These are phyloP conservation scores for Apocheima hispidaria DNA, from an alignment of 2,888 invertebrate genomes.

Conservation along the genomic window DNA sequence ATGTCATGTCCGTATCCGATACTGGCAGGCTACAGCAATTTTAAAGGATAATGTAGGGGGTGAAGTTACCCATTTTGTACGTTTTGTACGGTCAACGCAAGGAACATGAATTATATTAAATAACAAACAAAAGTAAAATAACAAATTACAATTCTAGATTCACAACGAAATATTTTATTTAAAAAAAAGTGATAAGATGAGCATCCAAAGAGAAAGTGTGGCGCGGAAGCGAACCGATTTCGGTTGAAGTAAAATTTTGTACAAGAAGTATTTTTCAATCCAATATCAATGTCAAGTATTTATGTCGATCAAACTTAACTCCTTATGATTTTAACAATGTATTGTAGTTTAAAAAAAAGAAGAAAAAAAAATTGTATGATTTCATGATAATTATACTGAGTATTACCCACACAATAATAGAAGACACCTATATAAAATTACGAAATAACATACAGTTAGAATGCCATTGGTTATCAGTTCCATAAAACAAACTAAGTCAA, in stretches of 20 bases:
- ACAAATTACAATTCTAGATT: constrained; percentile 1
- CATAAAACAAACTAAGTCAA: not conserved
- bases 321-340: not conserved
- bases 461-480: not conserved
- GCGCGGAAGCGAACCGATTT: constrained; percentile 5
- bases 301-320: not conserved
- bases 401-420: too few relatives aligned
- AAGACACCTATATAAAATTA: not conserved
- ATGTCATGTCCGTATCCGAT: constrained; percentile 52
- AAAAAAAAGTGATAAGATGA: constrained; percentile 5
- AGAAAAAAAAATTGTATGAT: too few relatives aligned
- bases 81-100: constrained; percentile 10
- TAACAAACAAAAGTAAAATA: constrained; percentile 16
- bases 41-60: constrained; percentile 32
- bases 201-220: constrained; percentile 3
- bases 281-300: not conserved
- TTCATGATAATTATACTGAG: too few relatives aligned
- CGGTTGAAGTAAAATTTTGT: constrained; percentile 6
- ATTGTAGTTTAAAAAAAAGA: too few relatives aligned
- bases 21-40: constrained; percentile 35
- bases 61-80: constrained; percentile 29
- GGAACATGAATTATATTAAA: constrained; percentile 18
- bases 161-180: constrained; percentile 14
- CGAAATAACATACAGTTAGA: not conserved
- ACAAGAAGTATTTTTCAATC: constrained; percentile 2